Conservation (phyloP, 2,888 invertebrate genomes). For the Panorpa germanica region DNA sequence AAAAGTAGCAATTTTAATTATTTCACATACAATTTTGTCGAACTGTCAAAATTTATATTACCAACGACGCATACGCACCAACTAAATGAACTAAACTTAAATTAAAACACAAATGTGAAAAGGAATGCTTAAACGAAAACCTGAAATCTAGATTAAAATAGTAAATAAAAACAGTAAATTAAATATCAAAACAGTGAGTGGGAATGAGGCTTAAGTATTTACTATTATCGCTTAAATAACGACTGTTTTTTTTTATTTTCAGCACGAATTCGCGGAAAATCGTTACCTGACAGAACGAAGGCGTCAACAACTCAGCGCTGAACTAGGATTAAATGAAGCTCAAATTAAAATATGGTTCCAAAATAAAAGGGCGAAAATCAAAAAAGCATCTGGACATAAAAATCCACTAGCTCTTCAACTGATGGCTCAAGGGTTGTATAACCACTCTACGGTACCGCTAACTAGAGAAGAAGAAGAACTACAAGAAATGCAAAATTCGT, state of each 20-base stretch:
- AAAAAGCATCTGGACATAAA: conserved; percentile 72
- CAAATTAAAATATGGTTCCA: conserved; percentile 98
- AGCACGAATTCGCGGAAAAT: conserved; percentile 83
- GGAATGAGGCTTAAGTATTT: conserved; percentile 7
- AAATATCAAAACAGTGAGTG: conserved; percentile 1
- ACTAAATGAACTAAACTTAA: too few relatives aligned
- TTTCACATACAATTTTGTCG: too few relatives aligned
- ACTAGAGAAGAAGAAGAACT: conserved; percentile 57
- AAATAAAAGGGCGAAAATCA: conserved; percentile 92
- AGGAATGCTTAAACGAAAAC: background rate
- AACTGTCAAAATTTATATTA: too few relatives aligned
- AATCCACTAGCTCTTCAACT: conserved; percentile 75
- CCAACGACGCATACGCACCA: too few relatives aligned
- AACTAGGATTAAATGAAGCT: conserved; percentile 83
- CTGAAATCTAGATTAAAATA: conserved; percentile 1
- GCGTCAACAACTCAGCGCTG: conserved; percentile 76
- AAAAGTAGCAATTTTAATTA: too few relatives aligned
- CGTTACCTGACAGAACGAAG: conserved; percentile 84
- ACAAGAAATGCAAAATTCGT: too few relatives aligned
- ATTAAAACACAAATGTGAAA: background rate
- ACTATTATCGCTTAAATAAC: conserved; percentile 1
- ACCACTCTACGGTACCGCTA: conserved; percentile 61
- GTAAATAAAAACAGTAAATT: conserved; percentile 5
- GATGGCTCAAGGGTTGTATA: conserved; percentile 89
- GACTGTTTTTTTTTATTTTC: conserved; percentile 13